Evolutionary conservation across 2,113 vertebrate species (phyloP).

Genomic region (Gymnobelideus leadbeateri): DNA sequence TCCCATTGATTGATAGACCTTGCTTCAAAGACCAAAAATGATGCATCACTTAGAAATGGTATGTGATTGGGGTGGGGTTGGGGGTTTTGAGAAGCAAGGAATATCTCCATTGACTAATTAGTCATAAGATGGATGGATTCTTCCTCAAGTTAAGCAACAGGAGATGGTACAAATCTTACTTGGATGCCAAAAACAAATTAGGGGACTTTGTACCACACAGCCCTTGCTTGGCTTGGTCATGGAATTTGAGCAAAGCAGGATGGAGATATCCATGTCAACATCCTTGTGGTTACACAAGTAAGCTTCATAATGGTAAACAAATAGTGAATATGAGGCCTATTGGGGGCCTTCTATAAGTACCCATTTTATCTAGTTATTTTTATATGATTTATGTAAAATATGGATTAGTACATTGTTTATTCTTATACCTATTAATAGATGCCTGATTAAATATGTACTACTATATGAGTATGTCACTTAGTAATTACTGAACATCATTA

Average conservation of each 20-base stretch:
- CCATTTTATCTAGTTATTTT: no score
- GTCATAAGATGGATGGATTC: background rate
- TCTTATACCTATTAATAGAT: background rate
- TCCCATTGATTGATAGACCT: background rate
- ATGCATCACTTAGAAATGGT: background rate
- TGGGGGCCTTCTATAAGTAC: background rate
- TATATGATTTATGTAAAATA: background rate
- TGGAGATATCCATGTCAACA: background rate
- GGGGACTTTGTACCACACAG: background rate
- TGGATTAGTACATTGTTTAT: background rate
- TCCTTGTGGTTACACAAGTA: background rate
- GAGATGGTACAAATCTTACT: background rate
- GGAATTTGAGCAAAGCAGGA: background rate
- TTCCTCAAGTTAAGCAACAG: background rate
- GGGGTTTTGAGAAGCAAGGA: background rate
- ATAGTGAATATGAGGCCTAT: background rate
- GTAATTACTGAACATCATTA: background rate
- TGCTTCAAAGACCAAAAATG: background rate
- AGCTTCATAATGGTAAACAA: background rate
- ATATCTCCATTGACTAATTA: background rate
- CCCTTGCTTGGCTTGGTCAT: background rate
- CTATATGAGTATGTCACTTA: background rate
- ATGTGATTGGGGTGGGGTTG: background rate
- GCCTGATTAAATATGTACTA: background rate
- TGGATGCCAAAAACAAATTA: background rate